Evolutionary conservation across 2,797 vertebrate species (phyloP).

Genomic region (Myotis myotis): DNA sequence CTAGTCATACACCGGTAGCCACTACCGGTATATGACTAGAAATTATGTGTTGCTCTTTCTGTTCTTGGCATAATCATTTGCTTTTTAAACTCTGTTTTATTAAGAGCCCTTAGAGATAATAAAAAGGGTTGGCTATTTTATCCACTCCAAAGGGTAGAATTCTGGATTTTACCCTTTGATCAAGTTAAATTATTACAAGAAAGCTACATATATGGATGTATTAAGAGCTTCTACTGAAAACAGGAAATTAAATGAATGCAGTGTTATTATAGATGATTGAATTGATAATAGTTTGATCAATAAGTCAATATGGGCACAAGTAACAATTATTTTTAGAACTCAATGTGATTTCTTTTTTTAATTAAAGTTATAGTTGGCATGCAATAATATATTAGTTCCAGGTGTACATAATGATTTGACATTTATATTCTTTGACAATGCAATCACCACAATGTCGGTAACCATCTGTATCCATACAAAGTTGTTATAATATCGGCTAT

Average conservation of each 20-base stretch:
- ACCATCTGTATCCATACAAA: not conserved
- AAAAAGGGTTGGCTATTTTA: not conserved
- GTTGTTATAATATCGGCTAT: not conserved
- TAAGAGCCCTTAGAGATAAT: not conserved
- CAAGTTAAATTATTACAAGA: slow-evolving; percentile 42
- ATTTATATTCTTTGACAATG: not conserved
- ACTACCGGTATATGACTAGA: too few species aligned
- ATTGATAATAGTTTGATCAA: not conserved
- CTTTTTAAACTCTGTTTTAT: not conserved
- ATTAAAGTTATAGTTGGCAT: not conserved
- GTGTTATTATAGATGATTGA: not conserved
- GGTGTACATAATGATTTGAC: not conserved
- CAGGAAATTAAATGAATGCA: not conserved
- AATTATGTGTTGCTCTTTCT: not conserved
- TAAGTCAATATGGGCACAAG: not conserved
- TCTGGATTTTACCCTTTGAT: not conserved
- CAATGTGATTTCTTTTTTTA: not conserved
- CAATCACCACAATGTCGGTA: not conserved
- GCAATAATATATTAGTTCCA: not conserved
- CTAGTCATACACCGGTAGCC: not conserved
- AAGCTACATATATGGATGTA: not conserved
- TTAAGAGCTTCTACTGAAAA: not conserved
- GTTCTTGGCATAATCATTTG: not conserved
- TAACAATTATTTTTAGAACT: not conserved
- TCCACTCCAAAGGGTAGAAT: not conserved